phyloP scores from a whole-genome alignment of 2,113 vertebrate species.

The Equus quagga region DNA sequence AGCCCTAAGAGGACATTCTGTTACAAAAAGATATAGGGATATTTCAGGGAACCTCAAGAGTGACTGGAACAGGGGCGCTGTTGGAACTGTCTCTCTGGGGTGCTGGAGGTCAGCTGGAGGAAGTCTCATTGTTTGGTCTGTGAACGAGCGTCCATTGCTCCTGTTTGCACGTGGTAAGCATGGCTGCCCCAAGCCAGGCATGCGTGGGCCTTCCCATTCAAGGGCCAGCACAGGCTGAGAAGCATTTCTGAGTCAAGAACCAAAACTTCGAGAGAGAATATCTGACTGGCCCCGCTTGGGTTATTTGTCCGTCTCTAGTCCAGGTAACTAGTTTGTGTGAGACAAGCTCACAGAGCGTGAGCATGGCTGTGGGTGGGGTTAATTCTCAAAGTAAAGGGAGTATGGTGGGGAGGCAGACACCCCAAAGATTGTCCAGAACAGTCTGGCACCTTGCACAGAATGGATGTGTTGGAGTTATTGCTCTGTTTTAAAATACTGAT shows the following conservation, averaged over 20 bases:
- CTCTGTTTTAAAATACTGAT: no score
- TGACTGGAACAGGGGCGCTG: neutral
- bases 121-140: rapidly evolving
- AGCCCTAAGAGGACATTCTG: constrained; percentile 58
- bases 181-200: neutral
- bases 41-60: neutral
- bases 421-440: neutral
- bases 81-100: neutral
- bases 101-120: neutral
- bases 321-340: neutral
- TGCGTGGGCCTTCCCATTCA: rapidly evolving
- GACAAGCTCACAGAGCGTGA: rapidly evolving
- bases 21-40: constrained; percentile 20
- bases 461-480: rapidly evolving
- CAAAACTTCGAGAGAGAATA: neutral
- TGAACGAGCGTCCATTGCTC: neutral
- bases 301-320: neutral
- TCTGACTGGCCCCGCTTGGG: neutral
- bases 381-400: neutral
- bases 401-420: neutral
- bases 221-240: neutral
- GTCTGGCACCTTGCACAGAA: neutral
- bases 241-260: neutral
- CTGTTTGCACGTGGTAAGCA: neutral
- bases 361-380: neutral